Evolutionary conservation across 1,140 invertebrate genomes (phyloP).

Genomic region (Mycetomoellerius zeteki): DNA sequence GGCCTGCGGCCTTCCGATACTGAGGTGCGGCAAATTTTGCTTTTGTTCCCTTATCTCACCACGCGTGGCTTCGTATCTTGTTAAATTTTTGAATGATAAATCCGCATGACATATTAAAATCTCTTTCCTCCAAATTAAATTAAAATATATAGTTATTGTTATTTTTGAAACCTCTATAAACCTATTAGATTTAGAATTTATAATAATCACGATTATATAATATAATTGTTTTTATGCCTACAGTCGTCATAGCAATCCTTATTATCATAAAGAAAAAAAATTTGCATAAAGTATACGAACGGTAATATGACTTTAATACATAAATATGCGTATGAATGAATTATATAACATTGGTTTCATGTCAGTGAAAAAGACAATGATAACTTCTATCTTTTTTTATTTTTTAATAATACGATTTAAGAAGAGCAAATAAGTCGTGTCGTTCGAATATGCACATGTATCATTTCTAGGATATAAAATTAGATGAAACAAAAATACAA

Average conservation of each 20-base stretch:
- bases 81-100: conserved; percentile 34
- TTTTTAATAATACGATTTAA: conserved; percentile 9
- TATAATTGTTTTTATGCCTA: background rate
- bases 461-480: conserved; percentile 2
- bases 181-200: background rate
- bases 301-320: background rate
- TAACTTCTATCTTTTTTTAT: background rate
- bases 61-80: background rate
- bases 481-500: background rate
- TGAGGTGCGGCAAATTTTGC: conserved; percentile 69
- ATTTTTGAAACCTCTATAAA: conserved; percentile 14
- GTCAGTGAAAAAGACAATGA: conserved; percentile 1
- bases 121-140: background rate
- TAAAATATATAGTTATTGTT: background rate
- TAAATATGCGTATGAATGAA: background rate
- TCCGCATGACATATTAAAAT: conserved; percentile 7
- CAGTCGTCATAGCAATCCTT: background rate
- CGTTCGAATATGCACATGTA: conserved; percentile 21
- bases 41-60: background rate
- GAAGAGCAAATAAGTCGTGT: conserved; percentile 19
- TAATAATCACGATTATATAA: background rate
- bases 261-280: background rate
- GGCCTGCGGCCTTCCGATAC: conserved; percentile 80
- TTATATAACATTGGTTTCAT: background rate
- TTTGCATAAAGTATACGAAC: background rate